Base-by-base conservation (phyloP, 2,797 vertebrate genomes). In the Anguilla marmorata region DNA sequence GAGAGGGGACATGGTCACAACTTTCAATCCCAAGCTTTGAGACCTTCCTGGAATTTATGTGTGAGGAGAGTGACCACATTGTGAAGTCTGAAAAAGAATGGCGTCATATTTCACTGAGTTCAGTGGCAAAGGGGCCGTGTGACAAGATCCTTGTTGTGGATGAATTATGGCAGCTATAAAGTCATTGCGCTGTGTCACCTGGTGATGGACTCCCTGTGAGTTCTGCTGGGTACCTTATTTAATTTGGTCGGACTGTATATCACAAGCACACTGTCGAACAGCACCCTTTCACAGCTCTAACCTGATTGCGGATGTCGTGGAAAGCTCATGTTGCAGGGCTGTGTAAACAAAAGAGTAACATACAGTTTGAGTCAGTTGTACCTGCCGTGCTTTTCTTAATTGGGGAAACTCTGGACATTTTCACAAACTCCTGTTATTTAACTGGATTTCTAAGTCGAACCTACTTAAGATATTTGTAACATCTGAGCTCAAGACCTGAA, bases 111-210 rank as follows among this genome's bases (percentile, higher is more conserved):
- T 74, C 69, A 74, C 33, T 30, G 69, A 30, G 69, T 11, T 27
- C 30, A 14, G 14, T 3, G 14, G 27, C 12, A 33, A 30, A 74
- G 7, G n/a, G 69, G 69, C 12, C 8, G 66, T 8, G 69, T 12
- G 27, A n/a, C 63, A 24, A 33, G 27, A 74, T 27, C 69, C 69
- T 74, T 74, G 69, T 74, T 74, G 69, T 8, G 9, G 27, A 74
- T 74, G 69, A 74, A 30, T 74, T 33, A 74, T 74, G 69, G 69
- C 27, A 3, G 8, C 69, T 74, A 74, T 74, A 74, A 74, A 74
- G 69, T 14, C 27, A 74, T 33, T 74, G 69, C 30, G 7, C 30
- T 1, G 69, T 74, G 69, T 74, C 27, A 74, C 69, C 9, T 14
- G 69, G 27, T 33, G 27, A 74, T 74, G 30, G 69, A 74, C 69